Base-by-base conservation (phyloP, 1,140 invertebrate species). In the Muscidifurax raptorellus region DNA sequence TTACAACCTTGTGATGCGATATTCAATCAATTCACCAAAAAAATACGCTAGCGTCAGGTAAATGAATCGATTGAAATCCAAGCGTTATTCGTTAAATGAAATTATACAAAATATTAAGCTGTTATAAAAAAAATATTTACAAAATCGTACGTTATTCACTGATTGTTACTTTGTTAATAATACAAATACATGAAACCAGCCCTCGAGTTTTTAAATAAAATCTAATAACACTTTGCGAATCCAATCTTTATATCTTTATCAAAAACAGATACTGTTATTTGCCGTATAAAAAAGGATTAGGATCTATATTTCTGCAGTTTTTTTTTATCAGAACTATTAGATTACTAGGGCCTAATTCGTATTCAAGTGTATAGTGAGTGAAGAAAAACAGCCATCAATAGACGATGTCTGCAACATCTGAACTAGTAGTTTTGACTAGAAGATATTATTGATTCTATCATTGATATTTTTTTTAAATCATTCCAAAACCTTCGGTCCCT, bases 401-500 rank as follows among this genome's bases (percentile, higher is more conserved):
- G 0, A 44, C 32, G 66, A 86, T 81, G 47, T 30, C 77, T 76
- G 40, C 22, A 82, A 81, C 72, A 86, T 66, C 76, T 82, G 80
- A 69, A 22, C 74, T 85, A 82, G 67, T 81, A 78, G 30, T 80
- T 85, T 71, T 72, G 47, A 85, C 83, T 85, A 85, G 67, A 80
- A 75, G 44, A 80, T 82, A 80, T 86, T 86, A 79, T 78, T 40
- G 30, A 80, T 83, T 79, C 79, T 69, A 80, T 67, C 30, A 75
- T 47, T 69, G 13, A 78, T 71, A 72, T 82, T 40, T 75, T 86
- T 82, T 88, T 95, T 94, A 97, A 87, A 97, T 96, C 96, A 99
- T 96, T 86, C 97, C 98, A 93, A 99, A 99, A 66, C 98, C 98
- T 94, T 99, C 98, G 32, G 96, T 97, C 72, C 98, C 98, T 94